Percentiles rank a stretch among this genome's conserved stretches.
These are phyloP conservation scores for Tenthredo amoena DNA, from an alignment of 2,888 invertebrate species.

Conservation along the genomic window DNA sequence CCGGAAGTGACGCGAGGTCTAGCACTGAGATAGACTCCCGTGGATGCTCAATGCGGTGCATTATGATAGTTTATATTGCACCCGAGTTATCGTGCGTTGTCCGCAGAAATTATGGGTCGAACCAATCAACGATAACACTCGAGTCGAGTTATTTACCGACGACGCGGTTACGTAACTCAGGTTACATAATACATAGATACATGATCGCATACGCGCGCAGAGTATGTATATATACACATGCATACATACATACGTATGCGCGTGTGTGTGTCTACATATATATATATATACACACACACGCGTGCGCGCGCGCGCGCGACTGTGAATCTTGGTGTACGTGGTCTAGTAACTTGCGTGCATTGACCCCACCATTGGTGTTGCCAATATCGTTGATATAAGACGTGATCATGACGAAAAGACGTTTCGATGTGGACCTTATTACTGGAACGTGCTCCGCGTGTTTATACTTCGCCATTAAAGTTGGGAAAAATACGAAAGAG, in stretches of 20 bases:
- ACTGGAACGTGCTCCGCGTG: background rate
- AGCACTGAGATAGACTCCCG: conserved; percentile 61
- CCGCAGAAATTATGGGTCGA: conserved; percentile 25
- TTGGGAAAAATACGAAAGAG: background rate
- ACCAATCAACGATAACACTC: conserved; percentile 37
- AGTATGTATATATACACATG: background rate
- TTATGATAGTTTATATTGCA: conserved; percentile 53
- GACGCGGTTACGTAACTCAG: conserved; percentile 45
- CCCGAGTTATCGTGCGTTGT: background rate
- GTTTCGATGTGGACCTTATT: conserved; percentile 3
- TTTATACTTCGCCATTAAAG: conserved; percentile 9
- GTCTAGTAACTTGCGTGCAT: background rate
- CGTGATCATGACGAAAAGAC: conserved; percentile 1
- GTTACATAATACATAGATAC: background rate
- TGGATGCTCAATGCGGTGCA: conserved; percentile 57
- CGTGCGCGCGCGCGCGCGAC: background rate
- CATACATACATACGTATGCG: background rate
- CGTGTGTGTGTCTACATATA: background rate
- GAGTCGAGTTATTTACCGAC: conserved; percentile 53
- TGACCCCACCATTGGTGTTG: conserved; percentile 1
- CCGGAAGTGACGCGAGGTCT: conserved; percentile 75
- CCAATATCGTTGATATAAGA: conserved; percentile 26
- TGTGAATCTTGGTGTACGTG: background rate
- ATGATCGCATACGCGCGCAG: background rate
- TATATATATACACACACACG: no score